A percentile compares a stretch with the other conserved stretches of the same genome.
Conservation (phyloP, 2,797 vertebrate species). For the Micropoecilia bifurca region DNA sequence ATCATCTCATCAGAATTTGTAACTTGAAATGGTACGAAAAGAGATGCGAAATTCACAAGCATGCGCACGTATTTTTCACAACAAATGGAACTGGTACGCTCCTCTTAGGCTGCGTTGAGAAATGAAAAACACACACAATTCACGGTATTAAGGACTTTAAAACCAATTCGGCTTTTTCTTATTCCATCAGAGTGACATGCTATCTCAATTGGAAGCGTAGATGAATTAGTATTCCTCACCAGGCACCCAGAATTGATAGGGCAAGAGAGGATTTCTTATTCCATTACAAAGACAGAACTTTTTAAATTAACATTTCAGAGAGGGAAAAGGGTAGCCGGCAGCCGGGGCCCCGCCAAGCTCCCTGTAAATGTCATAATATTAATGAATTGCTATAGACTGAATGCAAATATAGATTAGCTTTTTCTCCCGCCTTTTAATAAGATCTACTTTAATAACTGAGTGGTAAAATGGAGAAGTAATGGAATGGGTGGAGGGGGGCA, state of each 20-base stretch:
- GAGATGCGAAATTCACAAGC: neutral
- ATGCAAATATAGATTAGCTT: constrained; percentile 99
- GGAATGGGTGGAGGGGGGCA: constrained; percentile 63
- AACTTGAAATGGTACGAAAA: constrained; percentile 9
- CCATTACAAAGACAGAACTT: constrained; percentile 99
- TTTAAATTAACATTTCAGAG: constrained; percentile 99
- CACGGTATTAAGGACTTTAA: constrained; percentile 81
- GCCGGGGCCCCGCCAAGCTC: constrained; percentile 90
- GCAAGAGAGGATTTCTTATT: constrained; percentile 99
- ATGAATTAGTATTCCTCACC: constrained; percentile 98
- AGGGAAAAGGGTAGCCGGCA: constrained; percentile 99
- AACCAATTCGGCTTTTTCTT: constrained; percentile 73
- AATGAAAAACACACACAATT: constrained; percentile 67
- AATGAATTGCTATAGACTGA: constrained; percentile 99
- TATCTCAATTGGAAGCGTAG: constrained; percentile 71
- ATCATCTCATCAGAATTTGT: neutral
- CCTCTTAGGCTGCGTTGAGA: constrained; percentile 41
- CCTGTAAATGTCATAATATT: constrained; percentile 99
- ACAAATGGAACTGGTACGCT: constrained; percentile 18
- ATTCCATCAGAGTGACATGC: constrained; percentile 76
- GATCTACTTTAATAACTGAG: constrained; percentile 94
- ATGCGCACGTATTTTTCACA: constrained; percentile 20
- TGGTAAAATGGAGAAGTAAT: constrained; percentile 82
- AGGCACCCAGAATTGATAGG: constrained; percentile 94
- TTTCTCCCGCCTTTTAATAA: constrained; percentile 99